Percentiles rank a stretch among this genome's conserved stretches.
Conservation (phyloP, 2,797 vertebrate genomes). For the Takifugu ocellatus region DNA sequence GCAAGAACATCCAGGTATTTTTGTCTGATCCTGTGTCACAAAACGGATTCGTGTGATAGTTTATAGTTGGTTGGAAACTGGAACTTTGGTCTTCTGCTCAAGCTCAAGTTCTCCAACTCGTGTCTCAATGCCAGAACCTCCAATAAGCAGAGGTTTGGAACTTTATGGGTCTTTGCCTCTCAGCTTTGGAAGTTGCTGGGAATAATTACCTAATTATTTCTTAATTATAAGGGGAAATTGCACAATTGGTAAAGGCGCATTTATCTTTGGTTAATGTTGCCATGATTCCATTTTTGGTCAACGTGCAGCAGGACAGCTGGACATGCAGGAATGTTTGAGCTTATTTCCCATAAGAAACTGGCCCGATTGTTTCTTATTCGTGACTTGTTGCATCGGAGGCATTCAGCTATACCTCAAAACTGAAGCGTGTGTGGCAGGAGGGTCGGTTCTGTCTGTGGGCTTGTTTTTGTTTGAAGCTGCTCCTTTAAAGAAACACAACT, state of each 20-base stretch:
- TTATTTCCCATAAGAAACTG: too few relatives aligned
- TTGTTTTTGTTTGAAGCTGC: constrained; percentile 3
- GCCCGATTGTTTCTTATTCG: neutral
- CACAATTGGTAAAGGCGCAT: neutral
- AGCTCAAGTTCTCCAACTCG: neutral
- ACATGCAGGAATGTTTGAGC: neutral
- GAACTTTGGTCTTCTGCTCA: too few relatives aligned
- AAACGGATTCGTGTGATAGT: too few relatives aligned
- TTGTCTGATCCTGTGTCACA: too few relatives aligned
- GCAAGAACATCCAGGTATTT: too few relatives aligned
- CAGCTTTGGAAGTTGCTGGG: neutral
- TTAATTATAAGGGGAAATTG: constrained; percentile 1
- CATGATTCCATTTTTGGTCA: neutral
- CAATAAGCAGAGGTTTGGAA: neutral
- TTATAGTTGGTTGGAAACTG: too few relatives aligned
- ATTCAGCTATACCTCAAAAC: neutral
- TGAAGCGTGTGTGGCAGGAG: constrained; percentile 1
- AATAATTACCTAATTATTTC: neutral
- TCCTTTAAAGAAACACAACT: too few relatives aligned
- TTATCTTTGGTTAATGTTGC: neutral
- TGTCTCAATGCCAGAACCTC: too few relatives aligned
- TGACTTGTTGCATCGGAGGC: neutral
- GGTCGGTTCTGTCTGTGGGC: neutral
- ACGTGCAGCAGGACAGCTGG: neutral
- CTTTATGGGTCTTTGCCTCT: neutral